Evolutionary conservation across 92 coral and sea anemone species (phyloP), one percentile per base, ranked within the genome.

Genomic region (Epizoanthus ramosus): DNA sequence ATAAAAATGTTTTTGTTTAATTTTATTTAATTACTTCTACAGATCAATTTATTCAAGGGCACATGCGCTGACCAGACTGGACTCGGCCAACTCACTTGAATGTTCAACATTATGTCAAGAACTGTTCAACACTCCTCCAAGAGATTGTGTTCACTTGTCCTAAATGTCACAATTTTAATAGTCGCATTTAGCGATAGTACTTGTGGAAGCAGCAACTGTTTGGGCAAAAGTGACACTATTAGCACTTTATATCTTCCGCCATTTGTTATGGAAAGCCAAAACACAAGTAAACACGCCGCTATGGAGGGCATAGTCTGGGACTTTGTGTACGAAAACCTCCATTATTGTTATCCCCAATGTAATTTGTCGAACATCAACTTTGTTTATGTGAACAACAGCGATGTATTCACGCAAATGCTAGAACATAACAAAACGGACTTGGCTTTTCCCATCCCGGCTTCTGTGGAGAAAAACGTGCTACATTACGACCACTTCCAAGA

Each of bases 391-490:
- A 73, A 80, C 43, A 65, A 63, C 54, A 52, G 76, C 6, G n/a
- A 64, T 5, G 68, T 61, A 0, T 72, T 87, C 15, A 10, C 57
- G 17, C 50, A 87, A 23, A 58, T 45, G 23, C 80, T 87, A 50
- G 59, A 65, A n/a, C 19, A 63, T 0, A 65, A 65, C 23, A 71
- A 66, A 73, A 74, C 81, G 9, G 71, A 87, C 63, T 10, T 87
- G 18, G 86, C 85, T 1, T 81, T 87, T 25, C 90, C 90, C 10
- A 65, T 87, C 14, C 50, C 86, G 15, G 79, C 77, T 54, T 31
- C 82, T 28, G 17, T 87, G 45, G 83, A 66, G 66, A 68, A 52
- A 12, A 50, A 81, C 18, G 6, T 87, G 79, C 45, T 15, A 0
- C 82, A 77, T 9, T 77, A 77, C 17, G 71, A 77, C 2, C 82